Base-by-base conservation (phyloP, 2,797 vertebrate species). In the Microctenopoma stevenorrisi region DNA sequence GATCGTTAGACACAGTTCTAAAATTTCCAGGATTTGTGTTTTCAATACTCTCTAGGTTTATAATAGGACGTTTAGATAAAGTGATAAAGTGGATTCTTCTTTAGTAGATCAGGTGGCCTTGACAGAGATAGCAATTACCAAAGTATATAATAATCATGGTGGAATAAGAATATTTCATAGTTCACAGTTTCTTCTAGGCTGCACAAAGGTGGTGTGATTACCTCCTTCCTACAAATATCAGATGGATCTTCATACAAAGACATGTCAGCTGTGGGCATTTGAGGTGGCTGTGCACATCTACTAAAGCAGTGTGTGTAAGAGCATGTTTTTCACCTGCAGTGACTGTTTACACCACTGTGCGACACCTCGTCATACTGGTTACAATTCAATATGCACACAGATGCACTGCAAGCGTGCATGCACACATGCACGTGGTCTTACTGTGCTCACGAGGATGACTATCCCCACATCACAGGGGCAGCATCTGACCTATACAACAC, bases 391-490 rank as follows among this genome's bases (percentile, higher is more conserved):
- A 42, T 37, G 60, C 53, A 52, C 62, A 52, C 62, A 49, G 35
- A 68, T 4, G 30, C 28, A 15, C 35, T 5, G 43, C 60, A 49
- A 38, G 51, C 30, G 60, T 53, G 43, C 68, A 51, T 54, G 26
- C 59, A 18, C 11, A 44, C 50, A 38, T 63, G 47, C 11, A 49
- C 60, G 47, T 8, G n/a, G 47, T 57, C 68, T 59, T 30, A 76
- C 66, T 74, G 72, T 22, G 72, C 83, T 84, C 81, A 85, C 63
- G 9, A 74, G 81, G 78, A 66, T 4, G 16, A 61, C 64, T 66
- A 78, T 79, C 79, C 59, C 76, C 57, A 74, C 55, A 89, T 88
- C 84, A 76, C 84, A 75, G 77, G 68, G 71, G 65, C 44, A 81
- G 79, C 85, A 76, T 79, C 79, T 79, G 85, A 86, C 86, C 77